Base-by-base conservation (phyloP, 2,113 vertebrate genomes). In the Eolophus roseicapilla region DNA sequence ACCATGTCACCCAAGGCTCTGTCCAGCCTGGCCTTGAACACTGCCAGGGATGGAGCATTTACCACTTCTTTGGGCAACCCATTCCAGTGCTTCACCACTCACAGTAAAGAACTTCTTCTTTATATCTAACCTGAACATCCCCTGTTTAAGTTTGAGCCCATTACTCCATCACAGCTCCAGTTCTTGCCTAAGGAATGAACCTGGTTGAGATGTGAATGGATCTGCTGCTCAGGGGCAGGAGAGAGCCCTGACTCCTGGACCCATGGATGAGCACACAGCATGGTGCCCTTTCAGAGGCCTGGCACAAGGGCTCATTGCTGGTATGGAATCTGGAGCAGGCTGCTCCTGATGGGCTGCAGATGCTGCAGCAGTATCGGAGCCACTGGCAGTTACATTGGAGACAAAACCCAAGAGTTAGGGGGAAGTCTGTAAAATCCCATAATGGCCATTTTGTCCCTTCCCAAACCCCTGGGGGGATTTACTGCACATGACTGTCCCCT, bases 191-290 rank as follows among this genome's bases (percentile, higher is more conserved):
- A 37, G 47, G 46, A 44, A 27, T 7, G 19, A 44, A 20, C 7
- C 17, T 35, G 70, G 7, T 0, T 16, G 31, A 49, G 43, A 13
- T 59, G 11, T 13, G 5, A 69, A 25, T 25, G 41, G 29, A 17
- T 79, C 60, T 21, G 7, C 10, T 46, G 9, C 28, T 35, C 13
- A 1, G 41, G 25, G 11, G 29, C 4, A 44, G 20, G 20, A 13
- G 16, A 33, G 47, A 4, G 2, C 24, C 63, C 60, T 2, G 1
- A 27, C 17, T 41, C 16, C 63, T 3, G 6, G 12, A 1, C 2
- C 21, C 9, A 17, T 31, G 35, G 59, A 9, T 9, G 27, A 39
- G 67, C 10, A 11, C 44, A 2, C 0, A 2, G 1, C 0, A 0
- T 3, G 21, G 25, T 31, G 33, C n/a, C 39, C 52, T 55, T 7